Percentiles rank a stretch among this genome's conserved stretches.
Evolutionary conservation across 2,888 invertebrate species (phyloP).

Genomic region (Strigamia crassipes): DNA sequence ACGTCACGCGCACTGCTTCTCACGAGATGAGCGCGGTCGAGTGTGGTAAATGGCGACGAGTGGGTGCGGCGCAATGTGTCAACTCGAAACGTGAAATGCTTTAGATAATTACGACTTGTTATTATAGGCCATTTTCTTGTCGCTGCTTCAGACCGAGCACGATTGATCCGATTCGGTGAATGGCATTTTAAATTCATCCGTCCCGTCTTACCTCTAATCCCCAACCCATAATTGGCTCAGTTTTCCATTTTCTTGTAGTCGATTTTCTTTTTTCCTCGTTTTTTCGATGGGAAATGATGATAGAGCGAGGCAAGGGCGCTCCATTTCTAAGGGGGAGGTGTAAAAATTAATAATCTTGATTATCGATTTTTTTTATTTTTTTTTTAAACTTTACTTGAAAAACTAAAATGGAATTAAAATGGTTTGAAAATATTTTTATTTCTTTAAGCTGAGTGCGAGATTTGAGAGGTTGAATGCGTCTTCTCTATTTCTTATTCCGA

Average conservation of each 20-base stretch:
- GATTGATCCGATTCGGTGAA: slow-evolving; percentile 16
- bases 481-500: background rate
- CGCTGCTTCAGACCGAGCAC: background rate
- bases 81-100: background rate
- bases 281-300: too few relatives aligned
- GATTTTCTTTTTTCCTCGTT: background rate
- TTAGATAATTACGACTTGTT: slow-evolving; percentile 16
- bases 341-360: too few relatives aligned
- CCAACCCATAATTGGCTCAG: background rate
- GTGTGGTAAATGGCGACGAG: slow-evolving; percentile 12
- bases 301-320: too few relatives aligned
- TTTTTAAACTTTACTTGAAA: too few relatives aligned
- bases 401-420: too few relatives aligned
- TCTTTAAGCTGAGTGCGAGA: background rate
- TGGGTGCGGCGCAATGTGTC: slow-evolving; percentile 10
- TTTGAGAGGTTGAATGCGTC: slow-evolving; percentile 8
- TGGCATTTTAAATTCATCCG: slow-evolving; percentile 4
- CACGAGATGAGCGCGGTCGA: slow-evolving; percentile 1
- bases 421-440: too few relatives aligned
- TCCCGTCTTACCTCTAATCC: background rate
- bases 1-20: slow-evolving; percentile 4
- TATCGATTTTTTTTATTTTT: too few relatives aligned
- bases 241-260: background rate
- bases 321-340: too few relatives aligned
- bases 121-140: slow-evolving; percentile 9